Evolutionary conservation across 37 sponge, comb jelly and placozoan genomes (phyloP).

Genomic region (Theonella swinhoei): DNA sequence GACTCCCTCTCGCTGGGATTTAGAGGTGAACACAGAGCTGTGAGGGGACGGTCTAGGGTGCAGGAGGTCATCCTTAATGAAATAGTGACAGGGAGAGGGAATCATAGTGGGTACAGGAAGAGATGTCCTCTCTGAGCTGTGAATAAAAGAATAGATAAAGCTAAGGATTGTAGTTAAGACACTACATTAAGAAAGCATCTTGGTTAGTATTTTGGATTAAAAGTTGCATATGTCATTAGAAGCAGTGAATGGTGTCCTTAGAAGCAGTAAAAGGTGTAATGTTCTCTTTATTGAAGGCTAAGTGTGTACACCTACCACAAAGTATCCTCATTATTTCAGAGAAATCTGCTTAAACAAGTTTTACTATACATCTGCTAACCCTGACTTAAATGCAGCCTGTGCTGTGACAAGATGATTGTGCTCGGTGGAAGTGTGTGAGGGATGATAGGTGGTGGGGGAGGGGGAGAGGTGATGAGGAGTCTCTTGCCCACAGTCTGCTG

Average conservation of each 20-base stretch:
- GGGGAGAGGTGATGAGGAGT: slow-evolving; percentile 1
- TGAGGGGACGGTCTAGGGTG: slow-evolving; percentile 41
- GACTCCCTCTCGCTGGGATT: slow-evolving; percentile 21
- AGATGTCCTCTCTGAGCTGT: slow-evolving; percentile 37
- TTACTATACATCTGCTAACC: too few relatives aligned
- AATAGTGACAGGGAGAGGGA: slow-evolving; percentile 81
- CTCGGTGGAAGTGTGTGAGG: not conserved
- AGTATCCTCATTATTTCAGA: too few relatives aligned
- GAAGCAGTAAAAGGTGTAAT: too few relatives aligned
- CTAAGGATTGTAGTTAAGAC: too few relatives aligned
- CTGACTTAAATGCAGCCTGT: slow-evolving; percentile 65
- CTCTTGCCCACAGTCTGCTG: not conserved
- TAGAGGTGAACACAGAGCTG: slow-evolving; percentile 74
- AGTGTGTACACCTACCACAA: too few relatives aligned
- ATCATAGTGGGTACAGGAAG: not conserved
- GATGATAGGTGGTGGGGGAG: slow-evolving; percentile 70
- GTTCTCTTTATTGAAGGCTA: too few relatives aligned
- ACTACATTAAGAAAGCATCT: too few relatives aligned
- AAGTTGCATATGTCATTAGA: too few relatives aligned
- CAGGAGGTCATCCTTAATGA: slow-evolving; percentile 52
- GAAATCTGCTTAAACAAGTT: too few relatives aligned
- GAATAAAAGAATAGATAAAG: not conserved
- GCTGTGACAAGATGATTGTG: slow-evolving; percentile 30
- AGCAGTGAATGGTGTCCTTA: too few relatives aligned
- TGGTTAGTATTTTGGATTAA: too few relatives aligned